Conservation (phyloP, 2,797 vertebrate species). For the Enteromius afrohamiltoni region DNA sequence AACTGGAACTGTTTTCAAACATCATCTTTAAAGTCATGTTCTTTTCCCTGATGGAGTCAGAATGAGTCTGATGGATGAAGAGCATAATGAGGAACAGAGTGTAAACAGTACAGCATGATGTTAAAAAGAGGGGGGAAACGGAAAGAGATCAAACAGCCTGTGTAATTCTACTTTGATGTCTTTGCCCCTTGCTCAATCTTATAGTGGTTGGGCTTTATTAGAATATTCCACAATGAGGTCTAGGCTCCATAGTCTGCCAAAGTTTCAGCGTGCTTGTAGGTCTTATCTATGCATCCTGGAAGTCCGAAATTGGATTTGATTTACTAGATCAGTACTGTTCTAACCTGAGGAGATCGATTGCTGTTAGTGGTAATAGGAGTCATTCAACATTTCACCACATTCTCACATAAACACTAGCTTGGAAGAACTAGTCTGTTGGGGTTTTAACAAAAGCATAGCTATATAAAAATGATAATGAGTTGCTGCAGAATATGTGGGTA, state of each 20-base stretch:
- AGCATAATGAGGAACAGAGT: slow-evolving; percentile 75
- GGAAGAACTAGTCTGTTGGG: not conserved
- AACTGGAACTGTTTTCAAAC: slow-evolving; percentile 12
- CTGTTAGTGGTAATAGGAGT: slow-evolving; percentile 10
- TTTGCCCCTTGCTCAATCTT: slow-evolving; percentile 68
- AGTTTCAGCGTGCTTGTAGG: slow-evolving; percentile 1
- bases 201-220: slow-evolving; percentile 74
- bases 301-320: slow-evolving; percentile 12
- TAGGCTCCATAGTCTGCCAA: slow-evolving; percentile 2
- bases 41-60: slow-evolving; percentile 60
- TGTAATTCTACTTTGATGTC: slow-evolving; percentile 75
- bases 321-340: not conserved
- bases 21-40: slow-evolving; percentile 16
- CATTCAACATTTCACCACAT: slow-evolving; percentile 20
- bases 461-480: not conserved
- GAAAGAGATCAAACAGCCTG: slow-evolving; percentile 71
- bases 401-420: not conserved
- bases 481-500: too few relatives aligned
- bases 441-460: not conserved
- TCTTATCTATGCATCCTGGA: slow-evolving; percentile 25
- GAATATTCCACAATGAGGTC: slow-evolving; percentile 64
- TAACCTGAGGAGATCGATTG: slow-evolving; percentile 5
- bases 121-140: slow-evolving; percentile 67
- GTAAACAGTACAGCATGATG: slow-evolving; percentile 70
- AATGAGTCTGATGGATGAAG: slow-evolving; percentile 68